A percentile compares a stretch with the other conserved stretches of the same genome.
Conservation (phyloP, 2,888 invertebrate species). For the Zygogramma bicolorata region DNA sequence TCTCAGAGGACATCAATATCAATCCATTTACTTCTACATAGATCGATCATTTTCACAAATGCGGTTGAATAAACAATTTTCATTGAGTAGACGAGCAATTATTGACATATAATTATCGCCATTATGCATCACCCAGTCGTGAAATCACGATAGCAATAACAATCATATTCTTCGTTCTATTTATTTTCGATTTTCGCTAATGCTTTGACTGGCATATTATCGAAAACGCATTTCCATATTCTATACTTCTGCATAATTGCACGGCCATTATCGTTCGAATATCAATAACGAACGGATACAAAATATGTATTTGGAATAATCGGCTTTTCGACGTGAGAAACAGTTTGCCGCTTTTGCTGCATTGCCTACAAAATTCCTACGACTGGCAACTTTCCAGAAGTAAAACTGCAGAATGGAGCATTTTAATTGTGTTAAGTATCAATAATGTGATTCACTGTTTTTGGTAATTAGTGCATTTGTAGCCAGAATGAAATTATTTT, state of each 20-base stretch:
- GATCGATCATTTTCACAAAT: too few species aligned
- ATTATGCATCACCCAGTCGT: background rate
- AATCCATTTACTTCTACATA: too few species aligned
- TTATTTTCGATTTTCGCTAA: background rate
- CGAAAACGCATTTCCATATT: background rate
- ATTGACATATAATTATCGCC: background rate
- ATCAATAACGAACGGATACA: background rate
- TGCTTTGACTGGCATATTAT: background rate
- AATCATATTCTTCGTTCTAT: background rate
- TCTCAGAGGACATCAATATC: too few species aligned
- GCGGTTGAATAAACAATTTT: too few species aligned
- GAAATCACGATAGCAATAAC: background rate
- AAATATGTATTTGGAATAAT: background rate
- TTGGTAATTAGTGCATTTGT: background rate
- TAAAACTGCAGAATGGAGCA: background rate
- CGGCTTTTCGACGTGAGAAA: background rate
- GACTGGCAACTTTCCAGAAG: background rate
- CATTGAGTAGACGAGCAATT: too few species aligned
- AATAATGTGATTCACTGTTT: background rate
- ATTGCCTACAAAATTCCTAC: constrained; percentile 2
- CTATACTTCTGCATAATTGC: background rate
- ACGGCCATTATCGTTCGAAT: background rate
- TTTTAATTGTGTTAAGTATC: background rate
- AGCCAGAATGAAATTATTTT: background rate
- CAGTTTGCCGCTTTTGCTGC: background rate